Percentiles rank a stretch among this genome's conserved stretches.
Conservation (phyloP, 35 echinoderm and acorn worm species). For the Diadema setosum region DNA sequence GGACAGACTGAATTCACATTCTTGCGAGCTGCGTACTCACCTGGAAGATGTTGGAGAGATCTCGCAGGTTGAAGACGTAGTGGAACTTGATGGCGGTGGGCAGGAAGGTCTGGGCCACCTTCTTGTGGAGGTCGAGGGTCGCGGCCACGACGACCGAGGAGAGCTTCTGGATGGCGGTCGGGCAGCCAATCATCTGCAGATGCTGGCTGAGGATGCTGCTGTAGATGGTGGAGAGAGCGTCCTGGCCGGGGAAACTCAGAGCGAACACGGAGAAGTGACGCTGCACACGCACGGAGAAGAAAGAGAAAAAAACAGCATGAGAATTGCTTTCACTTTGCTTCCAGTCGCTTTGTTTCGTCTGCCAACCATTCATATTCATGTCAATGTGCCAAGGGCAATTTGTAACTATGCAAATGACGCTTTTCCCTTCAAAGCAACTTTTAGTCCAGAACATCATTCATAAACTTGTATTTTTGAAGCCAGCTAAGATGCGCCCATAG, state of each 20-base stretch:
- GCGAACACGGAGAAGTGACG: constrained; percentile 97
- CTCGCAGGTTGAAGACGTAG: constrained; percentile 96
- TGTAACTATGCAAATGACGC: no score
- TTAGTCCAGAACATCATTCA: no score
- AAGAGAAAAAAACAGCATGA: not conserved
- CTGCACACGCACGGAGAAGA: constrained; percentile 18
- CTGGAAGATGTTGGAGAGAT: constrained; percentile 97
- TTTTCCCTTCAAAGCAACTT: no score
- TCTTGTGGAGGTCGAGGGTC: constrained; percentile 93
- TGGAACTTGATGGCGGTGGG: constrained; percentile 98
- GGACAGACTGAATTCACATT: no score
- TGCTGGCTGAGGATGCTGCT: constrained; percentile 91
- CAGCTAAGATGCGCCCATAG: no score
- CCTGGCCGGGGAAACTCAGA: constrained; percentile 92
- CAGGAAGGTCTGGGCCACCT: constrained; percentile 87
- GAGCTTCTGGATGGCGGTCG: constrained; percentile 76
- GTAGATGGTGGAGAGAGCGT: constrained; percentile 90
- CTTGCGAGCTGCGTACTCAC: no score
- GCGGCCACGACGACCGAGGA: constrained; percentile 50
- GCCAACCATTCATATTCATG: no score
- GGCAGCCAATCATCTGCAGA: constrained; percentile 22
- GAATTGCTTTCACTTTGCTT: no score
- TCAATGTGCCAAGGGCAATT: no score
- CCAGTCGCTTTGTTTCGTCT: no score
- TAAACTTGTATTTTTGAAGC: no score